These are phyloP conservation scores for Lytechinus pictus DNA, from an alignment of 35 echinoderm and acorn worm genomes.

Conservation along the genomic window DNA sequence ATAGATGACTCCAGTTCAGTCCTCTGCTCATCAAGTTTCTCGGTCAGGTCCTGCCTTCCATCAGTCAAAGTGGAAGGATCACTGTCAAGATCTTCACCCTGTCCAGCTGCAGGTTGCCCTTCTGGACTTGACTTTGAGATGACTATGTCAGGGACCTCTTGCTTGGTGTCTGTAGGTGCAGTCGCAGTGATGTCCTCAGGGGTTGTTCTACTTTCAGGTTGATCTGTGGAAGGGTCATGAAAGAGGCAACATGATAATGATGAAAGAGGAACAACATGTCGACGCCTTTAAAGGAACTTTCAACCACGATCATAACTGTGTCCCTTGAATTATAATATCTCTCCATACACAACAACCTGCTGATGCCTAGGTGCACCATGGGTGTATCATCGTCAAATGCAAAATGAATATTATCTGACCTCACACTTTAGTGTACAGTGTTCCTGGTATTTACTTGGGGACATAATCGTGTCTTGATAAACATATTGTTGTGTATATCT, in stretches of 20 bases:
- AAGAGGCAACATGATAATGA: neutral
- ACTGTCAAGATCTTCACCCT: neutral
- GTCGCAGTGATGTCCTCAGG: neutral
- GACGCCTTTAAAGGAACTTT: neutral
- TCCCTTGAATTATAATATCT: no score
- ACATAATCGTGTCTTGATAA: no score
- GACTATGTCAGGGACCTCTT: neutral
- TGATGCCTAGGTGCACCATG: no score
- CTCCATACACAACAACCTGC: no score
- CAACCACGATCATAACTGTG: no score
- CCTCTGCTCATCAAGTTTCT: neutral
- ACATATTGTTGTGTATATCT: no score
- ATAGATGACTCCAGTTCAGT: neutral
- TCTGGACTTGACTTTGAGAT: neutral
- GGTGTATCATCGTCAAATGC: no score
- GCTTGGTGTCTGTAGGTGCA: neutral
- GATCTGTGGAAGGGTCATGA: neutral
- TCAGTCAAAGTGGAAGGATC: neutral
- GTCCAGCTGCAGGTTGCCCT: neutral
- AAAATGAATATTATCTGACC: no score
- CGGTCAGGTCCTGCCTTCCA: neutral
- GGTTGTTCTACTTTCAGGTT: slow-evolving; percentile 8
- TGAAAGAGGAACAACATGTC: neutral
- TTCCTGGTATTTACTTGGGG: no score
- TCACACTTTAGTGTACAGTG: no score